A percentile compares a stretch with the other conserved stretches of the same genome.
Evolutionary conservation across 1,140 invertebrate species (phyloP).

Genomic region (Sitodiplosis mosellana): DNA sequence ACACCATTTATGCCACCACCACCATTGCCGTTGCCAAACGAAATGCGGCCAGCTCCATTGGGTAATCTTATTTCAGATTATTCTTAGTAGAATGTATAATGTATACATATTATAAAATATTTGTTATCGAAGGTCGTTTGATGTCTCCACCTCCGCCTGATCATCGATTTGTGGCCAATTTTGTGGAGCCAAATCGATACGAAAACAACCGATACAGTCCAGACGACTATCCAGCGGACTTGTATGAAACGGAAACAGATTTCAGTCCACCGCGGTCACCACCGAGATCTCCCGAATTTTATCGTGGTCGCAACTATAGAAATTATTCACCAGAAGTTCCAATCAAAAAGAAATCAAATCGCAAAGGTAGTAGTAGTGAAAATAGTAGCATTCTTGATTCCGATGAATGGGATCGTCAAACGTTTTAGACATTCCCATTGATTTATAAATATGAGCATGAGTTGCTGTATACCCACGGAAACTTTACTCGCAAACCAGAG

Average conservation of each 20-base stretch:
- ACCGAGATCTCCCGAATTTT: conserved; percentile 1
- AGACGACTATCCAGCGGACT: conserved; percentile 9
- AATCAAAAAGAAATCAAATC: not conserved
- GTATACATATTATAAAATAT: no score
- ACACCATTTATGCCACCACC: conserved; percentile 13
- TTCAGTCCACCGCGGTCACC: conserved; percentile 21
- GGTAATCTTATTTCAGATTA: conserved; percentile 8
- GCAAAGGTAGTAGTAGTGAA: not conserved
- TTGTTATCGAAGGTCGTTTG: conserved; percentile 26
- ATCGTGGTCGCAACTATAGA: not conserved
- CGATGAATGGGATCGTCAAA: not conserved
- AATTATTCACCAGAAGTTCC: not conserved
- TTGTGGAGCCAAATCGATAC: not conserved
- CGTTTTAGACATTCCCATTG: no score
- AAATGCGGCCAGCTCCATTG: conserved; percentile 38
- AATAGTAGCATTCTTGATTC: not conserved
- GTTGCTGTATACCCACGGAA: no score
- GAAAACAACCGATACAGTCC: conserved; percentile 5
- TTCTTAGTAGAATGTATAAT: no score
- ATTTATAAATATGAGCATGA: no score
- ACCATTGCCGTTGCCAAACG: conserved; percentile 23
- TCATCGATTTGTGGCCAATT: conserved; percentile 16
- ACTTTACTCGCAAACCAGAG: no score
- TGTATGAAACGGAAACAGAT: conserved; percentile 23
- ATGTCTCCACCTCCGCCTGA: conserved; percentile 34